Conservation (phyloP, 2,113 vertebrate genomes). For the Mobula hypostoma region DNA sequence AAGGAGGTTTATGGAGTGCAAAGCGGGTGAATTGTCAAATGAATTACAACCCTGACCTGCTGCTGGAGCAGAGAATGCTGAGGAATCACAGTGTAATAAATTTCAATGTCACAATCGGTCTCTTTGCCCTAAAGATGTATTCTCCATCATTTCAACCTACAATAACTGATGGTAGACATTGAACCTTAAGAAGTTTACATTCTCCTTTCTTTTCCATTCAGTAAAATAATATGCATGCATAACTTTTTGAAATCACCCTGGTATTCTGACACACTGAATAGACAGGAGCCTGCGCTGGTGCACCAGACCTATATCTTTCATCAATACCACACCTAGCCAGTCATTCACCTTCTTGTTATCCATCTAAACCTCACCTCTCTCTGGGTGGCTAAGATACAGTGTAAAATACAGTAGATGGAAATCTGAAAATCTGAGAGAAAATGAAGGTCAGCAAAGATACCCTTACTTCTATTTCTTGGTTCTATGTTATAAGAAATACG, state of each 20-base stretch:
- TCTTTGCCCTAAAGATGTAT: background rate
- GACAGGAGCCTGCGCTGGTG: background rate
- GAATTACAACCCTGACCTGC: constrained; percentile 1
- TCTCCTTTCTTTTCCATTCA: background rate
- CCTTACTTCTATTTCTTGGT: background rate
- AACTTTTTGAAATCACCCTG: background rate
- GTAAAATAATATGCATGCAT: too few relatives aligned
- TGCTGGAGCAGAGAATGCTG: background rate
- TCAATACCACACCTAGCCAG: background rate
- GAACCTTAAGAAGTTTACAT: background rate
- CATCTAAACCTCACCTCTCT: background rate
- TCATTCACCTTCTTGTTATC: background rate
- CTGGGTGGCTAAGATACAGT: too few relatives aligned
- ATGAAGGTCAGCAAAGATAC: too few relatives aligned
- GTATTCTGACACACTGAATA: background rate
- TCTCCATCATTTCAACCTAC: background rate
- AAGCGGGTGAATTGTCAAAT: background rate
- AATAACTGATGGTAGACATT: background rate
- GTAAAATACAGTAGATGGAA: too few relatives aligned
- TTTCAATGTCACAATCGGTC: background rate
- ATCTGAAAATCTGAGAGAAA: too few relatives aligned
- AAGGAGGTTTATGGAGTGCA: constrained; percentile 19
- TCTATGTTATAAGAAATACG: background rate
- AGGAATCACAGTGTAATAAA: background rate
- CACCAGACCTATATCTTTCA: background rate